Evolutionary conservation across 2,113 vertebrate species (phyloP).

Genomic region (Varanus komodoensis): DNA sequence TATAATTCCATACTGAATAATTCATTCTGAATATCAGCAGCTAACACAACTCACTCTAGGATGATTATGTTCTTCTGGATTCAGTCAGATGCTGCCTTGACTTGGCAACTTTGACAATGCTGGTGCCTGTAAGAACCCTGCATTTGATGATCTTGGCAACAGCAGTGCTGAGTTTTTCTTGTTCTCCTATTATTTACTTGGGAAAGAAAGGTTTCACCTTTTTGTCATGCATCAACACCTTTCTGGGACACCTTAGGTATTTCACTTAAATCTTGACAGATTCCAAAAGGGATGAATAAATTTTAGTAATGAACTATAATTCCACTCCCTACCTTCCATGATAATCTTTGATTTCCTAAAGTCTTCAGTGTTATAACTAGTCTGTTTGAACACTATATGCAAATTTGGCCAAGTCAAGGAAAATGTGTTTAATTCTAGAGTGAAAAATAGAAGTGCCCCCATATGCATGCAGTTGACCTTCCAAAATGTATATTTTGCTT

Average conservation of each 20-base stretch:
- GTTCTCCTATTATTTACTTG: conserved; percentile 28
- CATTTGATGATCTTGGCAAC: conserved; percentile 36
- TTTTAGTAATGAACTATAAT: conserved; percentile 9
- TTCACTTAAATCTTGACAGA: conserved; percentile 33
- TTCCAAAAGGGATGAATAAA: conserved; percentile 10
- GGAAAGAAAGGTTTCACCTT: conserved; percentile 3
- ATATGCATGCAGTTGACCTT: not conserved
- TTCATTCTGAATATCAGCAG: conserved; percentile 20
- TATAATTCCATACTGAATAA: conserved; percentile 22
- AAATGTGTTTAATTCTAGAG: not conserved
- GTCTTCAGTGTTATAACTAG: not conserved
- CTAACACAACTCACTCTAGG: conserved; percentile 22
- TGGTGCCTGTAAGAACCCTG: not conserved
- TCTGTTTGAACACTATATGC: not conserved
- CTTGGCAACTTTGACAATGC: conserved; percentile 20
- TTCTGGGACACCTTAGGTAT: conserved; percentile 14
- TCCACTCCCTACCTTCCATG: not conserved
- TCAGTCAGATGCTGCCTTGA: conserved; percentile 17
- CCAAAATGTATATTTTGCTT: not conserved
- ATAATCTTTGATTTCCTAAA: not conserved
- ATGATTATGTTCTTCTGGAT: conserved; percentile 29
- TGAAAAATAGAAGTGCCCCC: not conserved
- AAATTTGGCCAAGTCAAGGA: not conserved
- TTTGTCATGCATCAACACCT: conserved; percentile 28
- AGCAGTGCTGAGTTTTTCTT: conserved; percentile 6